Base-by-base conservation (phyloP, 2,888 invertebrate species). In the Gymnosoma rotundatum region DNA sequence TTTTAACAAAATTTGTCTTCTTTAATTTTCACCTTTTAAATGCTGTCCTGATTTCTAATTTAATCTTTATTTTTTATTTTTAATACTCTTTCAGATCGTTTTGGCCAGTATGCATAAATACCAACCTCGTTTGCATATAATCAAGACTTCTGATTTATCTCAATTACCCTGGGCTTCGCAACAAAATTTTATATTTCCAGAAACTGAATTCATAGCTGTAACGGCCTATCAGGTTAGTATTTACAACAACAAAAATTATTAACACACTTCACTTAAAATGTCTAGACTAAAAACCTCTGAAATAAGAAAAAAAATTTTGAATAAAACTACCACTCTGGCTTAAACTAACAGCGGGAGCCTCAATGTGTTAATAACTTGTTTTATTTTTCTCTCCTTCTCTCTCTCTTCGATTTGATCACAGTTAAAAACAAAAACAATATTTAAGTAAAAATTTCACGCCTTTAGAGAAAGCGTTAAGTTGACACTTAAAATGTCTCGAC, bases 31-130 rank as follows among this genome's bases (percentile, higher is more conserved):
- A 48, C 16, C n/a, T n/a, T 48, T 14, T 48, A 3, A 5, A 7
- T 16, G 6, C 16, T 14, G 6, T 16, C 2, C 16, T 48, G n/a
- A 48, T 14, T 38, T 16, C 21, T 61, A 12, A 67, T 20, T 0
- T 67, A 45, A 63, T n/a, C 45, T 54, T 32, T 32, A 1, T 50
- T 63, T 38, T n/a, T 16, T 58, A 60, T 36, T 16, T 50, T 50
- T 60, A 8, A 38, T 70, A n/a, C 20, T 78, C 50, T 88, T 86
- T 91, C 93, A 97, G 96, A 95, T 98, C 89, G 96, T 97, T 2
- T 93, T 99, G 85, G 97, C 97, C 50, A 98, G 98, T 42, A 99
- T 99, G 99, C 98, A 99, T 93, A 98, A 98, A 93, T 99, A 99
- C 93, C 95, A 97, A 86, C 98, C 98, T 0, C 94, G 96, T 16